Base-by-base conservation (phyloP, 1,140 invertebrate species). In the Pararge aegeria region DNA sequence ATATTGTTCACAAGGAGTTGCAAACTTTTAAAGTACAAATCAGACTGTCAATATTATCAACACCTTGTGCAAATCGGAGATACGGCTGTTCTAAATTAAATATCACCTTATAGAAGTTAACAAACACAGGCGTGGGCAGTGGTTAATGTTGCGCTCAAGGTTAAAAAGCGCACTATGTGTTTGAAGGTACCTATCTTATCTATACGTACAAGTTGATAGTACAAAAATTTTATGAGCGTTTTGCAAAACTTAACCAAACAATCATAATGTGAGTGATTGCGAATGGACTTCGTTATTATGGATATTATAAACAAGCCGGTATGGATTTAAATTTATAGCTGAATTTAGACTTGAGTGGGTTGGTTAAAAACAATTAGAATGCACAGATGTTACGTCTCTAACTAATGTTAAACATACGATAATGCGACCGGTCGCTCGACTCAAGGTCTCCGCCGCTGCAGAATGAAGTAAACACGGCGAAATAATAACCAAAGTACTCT, bases 51-150 rank as follows among this genome's bases (percentile, higher is more conserved):
- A 27, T 29, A 49, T 29, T 49, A 49, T 29, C 21, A 27, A 49
- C 7, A 29, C 46, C 21, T n/a, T 29, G 46, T 49, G 46, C 21
- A 64, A 55, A 64, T 58, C 55, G 50, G 21, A 24, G 44, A 19
- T 46, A 53, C 51, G 12, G 49, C 20, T 37, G 48, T 56, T 68
- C 56, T 64, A 53, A 56, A 61, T 59, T 56, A 64, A 42, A 34
- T 58, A 64, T 70, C 30, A 55, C 58, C 57, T 64, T 67, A 56
- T 61, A 70, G 58, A 67, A 55, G 60, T 67, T 66, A 64, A 61
- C 60, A 78, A 82, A 79, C 66, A 82, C 50, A 76, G 83, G 79
- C 60, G 83, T 75, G 78, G 73, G 73, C 71, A 58, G 51, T 61
- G 44, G 66, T 68, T 66, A 70, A 62, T 59, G 46, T 66, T 65